Conservation (phyloP, 2,113 vertebrate genomes). For the Caloenas nicobarica region DNA sequence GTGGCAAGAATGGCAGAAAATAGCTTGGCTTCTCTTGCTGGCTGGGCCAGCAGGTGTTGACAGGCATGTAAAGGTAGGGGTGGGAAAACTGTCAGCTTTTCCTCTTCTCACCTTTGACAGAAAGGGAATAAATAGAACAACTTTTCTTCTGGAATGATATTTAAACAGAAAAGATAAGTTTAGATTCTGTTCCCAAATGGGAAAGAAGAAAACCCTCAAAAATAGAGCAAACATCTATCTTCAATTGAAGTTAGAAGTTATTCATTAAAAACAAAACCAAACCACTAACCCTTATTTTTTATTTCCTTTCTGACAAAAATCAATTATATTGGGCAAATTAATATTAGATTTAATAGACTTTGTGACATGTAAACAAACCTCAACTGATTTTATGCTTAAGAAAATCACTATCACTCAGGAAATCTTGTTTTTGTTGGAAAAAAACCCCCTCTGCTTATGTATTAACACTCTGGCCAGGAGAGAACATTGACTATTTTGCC, state of each 20-base stretch:
- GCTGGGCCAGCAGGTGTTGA: constrained; percentile 4
- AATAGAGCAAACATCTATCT: not conserved
- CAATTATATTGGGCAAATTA: not conserved
- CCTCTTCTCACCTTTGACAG: not conserved
- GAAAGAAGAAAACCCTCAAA: not conserved
- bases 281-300: not conserved
- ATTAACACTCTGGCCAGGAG: not conserved
- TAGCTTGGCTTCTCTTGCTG: not conserved
- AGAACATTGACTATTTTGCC: not conserved
- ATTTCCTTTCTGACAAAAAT: not conserved
- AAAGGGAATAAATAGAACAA: not conserved
- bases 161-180: no score
- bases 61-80: not conserved
- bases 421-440: not conserved
- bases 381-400: not conserved
- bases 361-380: not conserved
- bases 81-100: constrained; percentile 19
- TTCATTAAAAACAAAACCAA: not conserved
- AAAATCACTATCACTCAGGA: not conserved
- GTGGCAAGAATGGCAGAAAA: not conserved
- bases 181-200: not conserved
- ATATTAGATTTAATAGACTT: not conserved
- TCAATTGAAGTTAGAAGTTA: not conserved
- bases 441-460: not conserved
- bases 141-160: no score